Conservation (phyloP, 2,113 vertebrate species). For the Oophaga pumilio region DNA sequence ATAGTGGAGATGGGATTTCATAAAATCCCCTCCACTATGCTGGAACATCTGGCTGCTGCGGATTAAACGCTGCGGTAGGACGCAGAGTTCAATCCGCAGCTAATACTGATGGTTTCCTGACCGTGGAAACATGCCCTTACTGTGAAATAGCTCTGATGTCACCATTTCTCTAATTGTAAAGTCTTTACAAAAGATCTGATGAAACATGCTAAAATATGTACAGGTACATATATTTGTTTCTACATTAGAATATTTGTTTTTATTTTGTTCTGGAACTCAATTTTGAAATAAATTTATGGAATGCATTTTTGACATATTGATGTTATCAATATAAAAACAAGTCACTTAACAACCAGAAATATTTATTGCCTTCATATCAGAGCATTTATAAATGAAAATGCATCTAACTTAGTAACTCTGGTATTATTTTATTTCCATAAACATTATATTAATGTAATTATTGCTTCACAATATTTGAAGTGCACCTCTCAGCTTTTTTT, state of each 20-base stretch:
- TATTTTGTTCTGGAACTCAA: neutral
- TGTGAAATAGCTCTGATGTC: neutral
- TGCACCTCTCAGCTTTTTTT: neutral
- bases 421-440: neutral
- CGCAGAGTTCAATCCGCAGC: too few relatives aligned
- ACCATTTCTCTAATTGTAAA: neutral
- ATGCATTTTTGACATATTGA: slow-evolving; percentile 1
- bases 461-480: neutral
- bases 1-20: too few relatives aligned
- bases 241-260: too few relatives aligned
- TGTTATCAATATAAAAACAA: slow-evolving; percentile 12
- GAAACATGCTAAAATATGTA: too few relatives aligned
- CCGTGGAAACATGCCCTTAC: too few relatives aligned
- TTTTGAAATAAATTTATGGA: neutral
- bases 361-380: slow-evolving; percentile 16
- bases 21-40: too few relatives aligned
- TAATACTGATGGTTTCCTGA: too few relatives aligned
- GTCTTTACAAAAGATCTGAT: neutral
- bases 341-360: slow-evolving; percentile 6
- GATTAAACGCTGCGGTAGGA: too few relatives aligned
- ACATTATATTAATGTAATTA: neutral
- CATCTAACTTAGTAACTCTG: neutral
- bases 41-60: too few relatives aligned
- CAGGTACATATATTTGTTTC: too few relatives aligned
- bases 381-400: neutral